A percentile compares a stretch with the other conserved stretches of the same genome.
Evolutionary conservation across 2,888 invertebrate genomes (phyloP).

Genomic region (Cheilosia pagana): DNA sequence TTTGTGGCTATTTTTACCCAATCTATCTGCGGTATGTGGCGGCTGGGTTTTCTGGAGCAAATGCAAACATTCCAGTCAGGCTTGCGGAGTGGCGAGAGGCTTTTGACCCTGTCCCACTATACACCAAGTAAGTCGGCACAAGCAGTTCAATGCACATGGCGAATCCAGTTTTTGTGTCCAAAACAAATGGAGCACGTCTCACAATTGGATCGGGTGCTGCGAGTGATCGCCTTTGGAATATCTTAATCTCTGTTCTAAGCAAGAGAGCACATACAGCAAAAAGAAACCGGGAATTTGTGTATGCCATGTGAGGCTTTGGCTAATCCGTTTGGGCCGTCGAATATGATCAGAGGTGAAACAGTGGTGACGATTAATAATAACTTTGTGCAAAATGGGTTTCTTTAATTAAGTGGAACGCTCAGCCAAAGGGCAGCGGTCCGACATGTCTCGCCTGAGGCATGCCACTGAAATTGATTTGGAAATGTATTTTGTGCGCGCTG

Average conservation of each 20-base stretch:
- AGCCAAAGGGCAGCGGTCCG: background rate
- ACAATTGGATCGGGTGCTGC: constrained; percentile 50
- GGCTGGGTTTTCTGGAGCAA: constrained; percentile 63
- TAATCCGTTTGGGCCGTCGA: constrained; percentile 18
- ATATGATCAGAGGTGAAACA: background rate
- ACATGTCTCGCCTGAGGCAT: background rate
- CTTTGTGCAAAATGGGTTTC: background rate
- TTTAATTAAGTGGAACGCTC: no score
- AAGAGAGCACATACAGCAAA: background rate
- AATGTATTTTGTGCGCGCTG: no score
- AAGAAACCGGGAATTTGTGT: background rate
- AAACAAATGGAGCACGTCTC: constrained; percentile 70
- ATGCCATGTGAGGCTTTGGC: constrained; percentile 46
- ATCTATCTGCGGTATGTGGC: constrained; percentile 59
- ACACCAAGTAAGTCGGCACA: constrained; percentile 14
- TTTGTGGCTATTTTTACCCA: constrained; percentile 48
- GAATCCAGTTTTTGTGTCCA: constrained; percentile 60
- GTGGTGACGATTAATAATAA: constrained; percentile 12
- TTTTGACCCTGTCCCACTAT: constrained; percentile 61
- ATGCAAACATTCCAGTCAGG: constrained; percentile 53
- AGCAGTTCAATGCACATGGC: constrained; percentile 61
- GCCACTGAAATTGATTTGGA: background rate
- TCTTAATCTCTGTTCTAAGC: constrained; percentile 53
- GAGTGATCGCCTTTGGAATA: constrained; percentile 59
- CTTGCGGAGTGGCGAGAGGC: constrained; percentile 23